Evolutionary conservation across 2,113 vertebrate genomes (phyloP).

Genomic region (Apaloderma vittatum): DNA sequence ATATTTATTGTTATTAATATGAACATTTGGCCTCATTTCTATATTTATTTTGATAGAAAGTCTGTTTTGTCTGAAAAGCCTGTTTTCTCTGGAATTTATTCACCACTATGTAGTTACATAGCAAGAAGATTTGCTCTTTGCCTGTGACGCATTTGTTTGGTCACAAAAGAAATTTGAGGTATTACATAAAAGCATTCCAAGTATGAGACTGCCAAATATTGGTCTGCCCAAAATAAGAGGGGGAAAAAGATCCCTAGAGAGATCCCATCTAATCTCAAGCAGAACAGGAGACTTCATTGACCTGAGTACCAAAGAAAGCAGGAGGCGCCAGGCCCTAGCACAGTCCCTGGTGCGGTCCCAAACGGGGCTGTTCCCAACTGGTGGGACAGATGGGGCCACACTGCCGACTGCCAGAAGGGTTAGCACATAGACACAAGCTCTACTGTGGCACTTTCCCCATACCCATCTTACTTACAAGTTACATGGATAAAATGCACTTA

Average conservation of each 20-base stretch:
- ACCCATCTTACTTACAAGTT: not conserved
- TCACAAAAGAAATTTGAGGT: not conserved
- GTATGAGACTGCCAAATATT: not conserved
- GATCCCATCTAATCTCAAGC: not conserved
- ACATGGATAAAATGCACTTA: not conserved
- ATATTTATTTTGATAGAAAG: not conserved
- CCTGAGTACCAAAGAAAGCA: not conserved
- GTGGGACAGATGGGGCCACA: accelerated
- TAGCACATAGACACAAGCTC: not conserved
- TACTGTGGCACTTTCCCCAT: not conserved
- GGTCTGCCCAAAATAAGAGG: not conserved
- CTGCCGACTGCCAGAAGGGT: not conserved
- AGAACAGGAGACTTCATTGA: not conserved
- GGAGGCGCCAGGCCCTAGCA: not conserved
- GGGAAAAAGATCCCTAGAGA: not conserved
- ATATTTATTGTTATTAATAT: slow-evolving; percentile 6
- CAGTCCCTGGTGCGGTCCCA: not conserved
- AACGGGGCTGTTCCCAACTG: accelerated
- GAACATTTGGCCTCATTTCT: not conserved
- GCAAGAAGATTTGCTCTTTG: not conserved
- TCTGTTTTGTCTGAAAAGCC: not conserved
- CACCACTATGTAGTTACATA: not conserved
- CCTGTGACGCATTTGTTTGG: not conserved
- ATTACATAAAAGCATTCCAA: not conserved
- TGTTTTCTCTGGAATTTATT: not conserved